A percentile compares a stretch with the other conserved stretches of the same genome.
These are phyloP conservation scores for Rhaphigaster nebulosa DNA, from an alignment of 2,888 invertebrate species.

Conservation along the genomic window DNA sequence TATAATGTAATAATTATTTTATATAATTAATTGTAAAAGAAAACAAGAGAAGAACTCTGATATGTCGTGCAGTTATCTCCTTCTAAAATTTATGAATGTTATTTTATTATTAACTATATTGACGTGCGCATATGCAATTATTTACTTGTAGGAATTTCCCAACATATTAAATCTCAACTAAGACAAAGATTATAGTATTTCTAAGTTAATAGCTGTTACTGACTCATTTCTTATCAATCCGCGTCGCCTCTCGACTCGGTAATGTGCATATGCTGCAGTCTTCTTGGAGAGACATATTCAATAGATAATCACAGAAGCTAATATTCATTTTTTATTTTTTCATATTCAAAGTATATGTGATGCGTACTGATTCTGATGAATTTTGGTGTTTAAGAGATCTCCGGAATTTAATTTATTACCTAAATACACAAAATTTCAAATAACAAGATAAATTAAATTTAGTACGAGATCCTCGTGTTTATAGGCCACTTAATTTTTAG, in stretches of 20 bases:
- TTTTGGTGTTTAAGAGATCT: neutral
- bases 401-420: neutral
- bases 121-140: neutral
- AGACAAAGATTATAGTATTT: slow-evolving; percentile 22
- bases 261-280: neutral
- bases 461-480: too few relatives aligned
- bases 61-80: neutral
- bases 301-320: neutral
- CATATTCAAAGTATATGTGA: neutral
- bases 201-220: slow-evolving; percentile 11
- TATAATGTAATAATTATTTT: too few relatives aligned
- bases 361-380: neutral
- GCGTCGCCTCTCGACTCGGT: slow-evolving; percentile 9
- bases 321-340: neutral
- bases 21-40: neutral
- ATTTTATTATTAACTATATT: neutral
- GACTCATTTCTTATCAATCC: slow-evolving; percentile 35
- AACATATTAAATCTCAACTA: slow-evolving; percentile 34
- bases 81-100: neutral
- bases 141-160: neutral
- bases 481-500: too few relatives aligned
- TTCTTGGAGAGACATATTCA: neutral
- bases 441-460: too few relatives aligned
- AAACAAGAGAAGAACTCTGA: neutral
- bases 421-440: too few relatives aligned